phyloP scores from a whole-genome alignment of 2,113 vertebrate species.

The Carettochelys insculpta region DNA sequence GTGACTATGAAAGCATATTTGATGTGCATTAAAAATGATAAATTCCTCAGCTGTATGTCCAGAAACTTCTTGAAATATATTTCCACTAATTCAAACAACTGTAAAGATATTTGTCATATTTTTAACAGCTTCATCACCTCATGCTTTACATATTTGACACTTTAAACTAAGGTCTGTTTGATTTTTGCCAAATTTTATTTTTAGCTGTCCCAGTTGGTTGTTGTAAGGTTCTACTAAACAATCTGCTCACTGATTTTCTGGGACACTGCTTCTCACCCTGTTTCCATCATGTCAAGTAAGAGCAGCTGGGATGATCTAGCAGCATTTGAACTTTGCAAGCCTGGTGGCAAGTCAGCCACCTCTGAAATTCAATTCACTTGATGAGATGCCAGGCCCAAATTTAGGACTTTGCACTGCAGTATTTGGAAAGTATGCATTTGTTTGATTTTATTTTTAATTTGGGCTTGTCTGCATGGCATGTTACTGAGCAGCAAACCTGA shows the following conservation, averaged over 20 bases:
- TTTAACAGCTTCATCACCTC: not conserved
- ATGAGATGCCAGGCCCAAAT: not conserved
- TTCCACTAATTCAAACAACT: not conserved
- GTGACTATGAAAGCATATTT: constrained; percentile 20
- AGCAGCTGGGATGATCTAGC: not conserved
- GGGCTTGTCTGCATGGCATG: not conserved
- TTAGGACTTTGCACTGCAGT: not conserved
- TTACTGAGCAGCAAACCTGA: not conserved
- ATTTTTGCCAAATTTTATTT: constrained; percentile 24
- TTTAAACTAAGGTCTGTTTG: not conserved
- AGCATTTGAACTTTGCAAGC: not conserved
- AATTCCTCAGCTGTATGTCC: not conserved
- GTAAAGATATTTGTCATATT: not conserved
- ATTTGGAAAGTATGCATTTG: not conserved
- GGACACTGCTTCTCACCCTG: not conserved
- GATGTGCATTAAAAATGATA: not conserved
- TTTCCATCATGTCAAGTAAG: not conserved
- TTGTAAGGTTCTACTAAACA: not conserved
- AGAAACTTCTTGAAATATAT: constrained; percentile 24
- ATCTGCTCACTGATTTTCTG: not conserved
- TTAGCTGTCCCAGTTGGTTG: not conserved
- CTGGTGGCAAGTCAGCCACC: not conserved
- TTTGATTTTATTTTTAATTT: not conserved
- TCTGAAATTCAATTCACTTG: not conserved
- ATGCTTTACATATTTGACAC: constrained; percentile 8